Evolutionary conservation across 2,113 vertebrate species (phyloP).

Genomic region (Coreoperca whiteheadi): DNA sequence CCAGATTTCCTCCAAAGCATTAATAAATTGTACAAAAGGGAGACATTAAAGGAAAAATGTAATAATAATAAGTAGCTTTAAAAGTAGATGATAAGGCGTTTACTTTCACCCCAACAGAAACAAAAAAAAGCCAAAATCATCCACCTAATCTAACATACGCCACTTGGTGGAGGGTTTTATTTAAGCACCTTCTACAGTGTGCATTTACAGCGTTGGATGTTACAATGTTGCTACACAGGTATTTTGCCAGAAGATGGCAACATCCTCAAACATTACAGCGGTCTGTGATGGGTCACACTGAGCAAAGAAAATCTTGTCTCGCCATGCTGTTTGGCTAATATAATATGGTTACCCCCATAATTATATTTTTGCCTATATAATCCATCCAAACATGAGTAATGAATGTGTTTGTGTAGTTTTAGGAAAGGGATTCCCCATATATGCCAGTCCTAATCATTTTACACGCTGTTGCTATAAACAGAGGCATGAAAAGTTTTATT

Average conservation of each 20-base stretch:
- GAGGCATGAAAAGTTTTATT: background rate
- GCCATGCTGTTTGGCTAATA: background rate
- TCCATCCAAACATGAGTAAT: slow-evolving; percentile 24
- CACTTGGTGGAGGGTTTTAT: background rate
- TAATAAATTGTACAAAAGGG: background rate
- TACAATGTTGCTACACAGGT: background rate
- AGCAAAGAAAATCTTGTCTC: background rate
- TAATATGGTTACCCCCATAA: slow-evolving; percentile 18
- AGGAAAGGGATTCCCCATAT: background rate
- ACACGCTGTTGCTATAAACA: background rate
- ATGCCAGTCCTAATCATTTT: background rate
- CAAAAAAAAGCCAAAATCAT: background rate
- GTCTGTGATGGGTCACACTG: background rate
- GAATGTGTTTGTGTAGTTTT: background rate
- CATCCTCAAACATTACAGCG: slow-evolving; percentile 30
- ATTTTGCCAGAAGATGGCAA: slow-evolving; percentile 60
- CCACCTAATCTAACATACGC: background rate
- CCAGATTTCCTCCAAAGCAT: background rate
- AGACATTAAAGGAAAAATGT: background rate
- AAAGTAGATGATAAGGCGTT: background rate
- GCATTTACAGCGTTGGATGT: no score
- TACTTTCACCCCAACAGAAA: background rate
- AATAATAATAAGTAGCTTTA: background rate
- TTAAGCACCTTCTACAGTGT: background rate
- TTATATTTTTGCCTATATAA: slow-evolving; percentile 3